Base-by-base conservation (phyloP, 2,888 invertebrate genomes). In the Perdita meconis region DNA sequence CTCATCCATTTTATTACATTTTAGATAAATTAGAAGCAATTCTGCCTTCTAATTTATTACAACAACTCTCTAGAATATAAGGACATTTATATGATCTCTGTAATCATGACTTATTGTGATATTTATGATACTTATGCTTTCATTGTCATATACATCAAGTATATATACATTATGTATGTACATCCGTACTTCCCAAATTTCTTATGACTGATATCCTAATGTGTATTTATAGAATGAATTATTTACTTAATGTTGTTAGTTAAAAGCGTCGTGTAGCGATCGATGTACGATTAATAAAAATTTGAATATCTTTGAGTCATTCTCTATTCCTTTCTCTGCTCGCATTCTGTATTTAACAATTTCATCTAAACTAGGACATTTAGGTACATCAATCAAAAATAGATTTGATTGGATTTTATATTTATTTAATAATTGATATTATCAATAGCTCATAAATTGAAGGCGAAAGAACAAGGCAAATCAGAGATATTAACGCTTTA, bases 21-120 rank as follows among this genome's bases (percentile, higher is more conserved):
- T 94, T 96, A 88, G 97, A 97, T 88, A 96, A 96, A 91, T 90
- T 97, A 80, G 97, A 97, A 93, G 95, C 96, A 65, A 94, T 97
- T 84, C 93, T 97, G 90, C 97, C 97, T 47, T 95, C 96, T 77
- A 97, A 96, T 93, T 93, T 97, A 82, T 93, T 97, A 80, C 97
- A 97, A 89, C 96, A 95, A 88, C 93, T 96, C 83, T 95, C 95
- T 85, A 94, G 95, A 92, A 95, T 96, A 92, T 96, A 94, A 93
- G 16, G 73, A 50, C 56, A 82, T 81, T 81, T 76, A 66, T 73
- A 85, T 75, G 82, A 88, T 88, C 86, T 87, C 84, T 78, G 60
- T 82, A 84, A 78, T 81, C 82, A 74, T 84, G 69, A 83, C 83
- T 82, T 86, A 86, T 86, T 89, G 88, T 89, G 89, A 89, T 89